Evolutionary conservation across 2,797 vertebrate species (phyloP).

Genomic region (Pelodytes ibericus): DNA sequence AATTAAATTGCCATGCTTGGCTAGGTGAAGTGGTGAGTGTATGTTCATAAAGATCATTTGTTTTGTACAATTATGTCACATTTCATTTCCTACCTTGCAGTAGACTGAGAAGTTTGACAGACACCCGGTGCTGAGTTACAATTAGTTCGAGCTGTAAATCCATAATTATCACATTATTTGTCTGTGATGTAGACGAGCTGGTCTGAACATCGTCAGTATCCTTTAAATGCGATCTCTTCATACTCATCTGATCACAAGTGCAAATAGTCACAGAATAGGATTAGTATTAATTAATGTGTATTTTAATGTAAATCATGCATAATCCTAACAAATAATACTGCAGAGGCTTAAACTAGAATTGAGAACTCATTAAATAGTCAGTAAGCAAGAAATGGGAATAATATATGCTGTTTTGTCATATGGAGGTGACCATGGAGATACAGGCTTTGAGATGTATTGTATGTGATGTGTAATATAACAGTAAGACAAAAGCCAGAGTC

Average conservation of each 20-base stretch:
- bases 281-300: slow-evolving; percentile 40
- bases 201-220: slow-evolving; percentile 43
- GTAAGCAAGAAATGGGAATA: slow-evolving; percentile 32
- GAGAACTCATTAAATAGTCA: slow-evolving; percentile 48
- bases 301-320: slow-evolving; percentile 43
- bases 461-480: slow-evolving; percentile 9
- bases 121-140: slow-evolving; percentile 80
- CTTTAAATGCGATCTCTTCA: slow-evolving; percentile 53
- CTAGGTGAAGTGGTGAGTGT: background rate
- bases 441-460: slow-evolving; percentile 6
- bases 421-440: slow-evolving; percentile 5
- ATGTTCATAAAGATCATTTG: slow-evolving; percentile 1
- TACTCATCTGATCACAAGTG: slow-evolving; percentile 60
- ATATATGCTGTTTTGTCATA: slow-evolving; percentile 26
- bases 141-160: slow-evolving; percentile 88
- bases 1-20: slow-evolving; percentile 12
- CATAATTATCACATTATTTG: slow-evolving; percentile 66
- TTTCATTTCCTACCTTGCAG: slow-evolving; percentile 64
- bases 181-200: slow-evolving; percentile 54
- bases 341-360: slow-evolving; percentile 27
- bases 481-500: slow-evolving; percentile 7
- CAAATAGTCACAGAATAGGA: slow-evolving; percentile 43
- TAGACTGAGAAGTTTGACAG: slow-evolving; percentile 78
- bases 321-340: slow-evolving; percentile 52
- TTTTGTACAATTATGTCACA: slow-evolving; percentile 32